Evolutionary conservation across 2,113 vertebrate genomes (phyloP).

Genomic region (Octodon degus): DNA sequence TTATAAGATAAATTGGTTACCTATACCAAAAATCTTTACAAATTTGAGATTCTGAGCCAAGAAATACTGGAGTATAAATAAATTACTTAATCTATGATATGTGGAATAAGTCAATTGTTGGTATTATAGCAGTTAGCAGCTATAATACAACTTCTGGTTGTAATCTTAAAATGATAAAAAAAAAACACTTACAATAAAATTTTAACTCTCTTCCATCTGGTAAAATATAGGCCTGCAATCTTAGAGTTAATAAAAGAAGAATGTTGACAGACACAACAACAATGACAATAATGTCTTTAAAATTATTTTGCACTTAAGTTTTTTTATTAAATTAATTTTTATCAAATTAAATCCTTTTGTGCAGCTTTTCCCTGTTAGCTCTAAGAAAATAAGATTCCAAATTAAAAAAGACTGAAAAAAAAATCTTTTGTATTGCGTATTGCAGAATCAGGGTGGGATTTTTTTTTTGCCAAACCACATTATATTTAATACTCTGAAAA

Average conservation of each 20-base stretch:
- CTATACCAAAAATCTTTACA: constrained; percentile 39
- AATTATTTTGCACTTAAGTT: constrained; percentile 37
- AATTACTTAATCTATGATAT: not conserved
- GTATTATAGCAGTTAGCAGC: constrained; percentile 11
- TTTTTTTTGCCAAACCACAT: not conserved
- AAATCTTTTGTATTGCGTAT: not conserved
- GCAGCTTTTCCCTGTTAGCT: not conserved
- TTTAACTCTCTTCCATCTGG: constrained; percentile 23
- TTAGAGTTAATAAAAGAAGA: not conserved
- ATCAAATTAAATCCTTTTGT: constrained; percentile 27
- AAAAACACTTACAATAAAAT: constrained; percentile 57
- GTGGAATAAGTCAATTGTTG: not conserved
- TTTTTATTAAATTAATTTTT: constrained; percentile 44
- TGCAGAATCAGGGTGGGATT: not conserved
- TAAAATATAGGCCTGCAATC: not conserved
- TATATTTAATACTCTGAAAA: constrained; percentile 30
- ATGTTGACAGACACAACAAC: not conserved
- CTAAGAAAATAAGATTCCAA: constrained; percentile 36
- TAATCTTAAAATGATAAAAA: constrained; percentile 18
- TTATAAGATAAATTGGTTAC: constrained; percentile 37
- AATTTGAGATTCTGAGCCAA: constrained; percentile 45
- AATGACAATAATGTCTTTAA: constrained; percentile 34
- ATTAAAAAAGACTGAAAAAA: not conserved
- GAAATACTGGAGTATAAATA: not conserved
- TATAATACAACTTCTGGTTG: not conserved